A percentile compares a stretch with the other conserved stretches of the same genome.
Conservation (phyloP, 2,888 invertebrate genomes). For the Ypsolopha scabrella region DNA sequence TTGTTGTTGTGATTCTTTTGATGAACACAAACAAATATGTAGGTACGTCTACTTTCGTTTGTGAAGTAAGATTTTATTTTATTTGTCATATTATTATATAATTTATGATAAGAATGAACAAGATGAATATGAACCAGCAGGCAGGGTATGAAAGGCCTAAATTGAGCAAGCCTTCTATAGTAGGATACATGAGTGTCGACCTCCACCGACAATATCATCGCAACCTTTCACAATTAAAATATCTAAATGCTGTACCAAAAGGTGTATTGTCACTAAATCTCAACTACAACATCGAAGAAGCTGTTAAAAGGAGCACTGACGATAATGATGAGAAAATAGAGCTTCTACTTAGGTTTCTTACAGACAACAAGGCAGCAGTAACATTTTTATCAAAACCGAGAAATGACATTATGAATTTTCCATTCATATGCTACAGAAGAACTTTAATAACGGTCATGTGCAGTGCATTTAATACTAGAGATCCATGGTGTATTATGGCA, state of each 20-base stretch:
- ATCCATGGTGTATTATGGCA: conserved; percentile 79
- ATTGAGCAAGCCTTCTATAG: conserved; percentile 56
- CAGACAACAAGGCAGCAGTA: conserved; percentile 37
- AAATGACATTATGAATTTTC: conserved; percentile 24
- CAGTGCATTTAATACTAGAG: conserved; percentile 76
- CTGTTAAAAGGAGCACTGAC: conserved; percentile 30
- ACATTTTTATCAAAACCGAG: conserved; percentile 16
- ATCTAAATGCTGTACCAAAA: conserved; percentile 39
- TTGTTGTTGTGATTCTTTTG: no score
- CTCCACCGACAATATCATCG: conserved; percentile 24
- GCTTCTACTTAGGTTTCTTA: conserved; percentile 66
- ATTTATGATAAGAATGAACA: no score
- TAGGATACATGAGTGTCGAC: conserved; percentile 69
- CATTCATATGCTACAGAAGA: conserved; percentile 79
- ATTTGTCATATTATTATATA: no score
- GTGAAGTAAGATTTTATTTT: no score
- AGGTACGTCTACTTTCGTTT: no score
- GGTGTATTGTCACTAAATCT: conserved; percentile 50
- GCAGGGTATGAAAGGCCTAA: conserved; percentile 23
- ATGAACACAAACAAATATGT: no score
- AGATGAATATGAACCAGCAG: no score
- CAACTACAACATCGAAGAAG: conserved; percentile 43
- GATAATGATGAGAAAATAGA: conserved; percentile 60
- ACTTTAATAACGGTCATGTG: conserved; percentile 74
- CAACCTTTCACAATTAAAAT: conserved; percentile 54